These are phyloP conservation scores for Marisa cornuarietis DNA, from an alignment of 1,140 invertebrate genomes.

Conservation along the genomic window DNA sequence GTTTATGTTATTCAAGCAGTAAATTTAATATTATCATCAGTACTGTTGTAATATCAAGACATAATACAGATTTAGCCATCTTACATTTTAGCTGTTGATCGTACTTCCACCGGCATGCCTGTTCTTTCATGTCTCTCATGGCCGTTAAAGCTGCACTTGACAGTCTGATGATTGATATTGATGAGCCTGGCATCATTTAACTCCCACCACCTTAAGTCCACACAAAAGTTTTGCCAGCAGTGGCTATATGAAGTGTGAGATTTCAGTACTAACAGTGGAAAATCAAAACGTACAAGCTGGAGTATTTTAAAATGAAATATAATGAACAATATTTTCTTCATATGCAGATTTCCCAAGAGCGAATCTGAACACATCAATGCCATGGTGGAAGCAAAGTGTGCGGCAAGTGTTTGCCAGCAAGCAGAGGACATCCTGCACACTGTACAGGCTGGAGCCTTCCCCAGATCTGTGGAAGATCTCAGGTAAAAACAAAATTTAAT, in stretches of 20 bases:
- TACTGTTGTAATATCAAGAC: too few relatives aligned
- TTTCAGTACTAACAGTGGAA: neutral
- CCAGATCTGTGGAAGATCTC: constrained; percentile 6
- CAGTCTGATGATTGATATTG: too few relatives aligned
- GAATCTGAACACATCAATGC: constrained; percentile 51
- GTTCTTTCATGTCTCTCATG: too few relatives aligned
- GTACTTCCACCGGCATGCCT: too few relatives aligned
- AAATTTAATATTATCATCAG: too few relatives aligned
- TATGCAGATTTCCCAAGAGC: constrained; percentile 52
- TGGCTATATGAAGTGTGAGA: neutral
- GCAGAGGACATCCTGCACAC: constrained; percentile 40
- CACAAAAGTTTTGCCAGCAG: neutral
- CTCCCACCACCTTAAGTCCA: too few relatives aligned
- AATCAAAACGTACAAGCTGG: too few relatives aligned
- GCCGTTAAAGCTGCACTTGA: too few relatives aligned
- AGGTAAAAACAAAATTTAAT: neutral
- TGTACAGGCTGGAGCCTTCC: constrained; percentile 47
- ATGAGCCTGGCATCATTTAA: too few relatives aligned
- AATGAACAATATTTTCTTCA: constrained; percentile 3
- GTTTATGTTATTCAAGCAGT: too few relatives aligned
- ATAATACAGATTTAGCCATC: too few relatives aligned
- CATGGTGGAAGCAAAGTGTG: constrained; percentile 38
- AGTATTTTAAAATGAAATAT: neutral
- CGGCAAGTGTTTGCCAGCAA: constrained; percentile 32
- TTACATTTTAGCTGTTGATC: too few relatives aligned